Evolutionary conservation across 2,797 vertebrate species (phyloP).

Genomic region (Myotis planiceps): DNA sequence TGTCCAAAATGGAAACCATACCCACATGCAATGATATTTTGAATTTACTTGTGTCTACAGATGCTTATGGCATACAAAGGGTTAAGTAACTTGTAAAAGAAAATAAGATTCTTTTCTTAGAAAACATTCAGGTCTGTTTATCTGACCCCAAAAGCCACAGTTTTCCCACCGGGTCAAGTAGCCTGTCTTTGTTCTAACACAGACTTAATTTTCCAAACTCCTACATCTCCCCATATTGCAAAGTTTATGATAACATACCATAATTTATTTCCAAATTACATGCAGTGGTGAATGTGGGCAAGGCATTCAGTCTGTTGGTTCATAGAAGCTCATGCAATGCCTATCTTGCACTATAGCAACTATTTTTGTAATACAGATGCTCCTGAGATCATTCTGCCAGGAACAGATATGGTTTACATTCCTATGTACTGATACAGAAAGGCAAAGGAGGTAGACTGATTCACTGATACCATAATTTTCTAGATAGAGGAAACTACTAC

Average conservation of each 20-base stretch:
- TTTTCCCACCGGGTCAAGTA: neutral
- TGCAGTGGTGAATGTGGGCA: neutral
- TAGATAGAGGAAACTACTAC: neutral
- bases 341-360: neutral
- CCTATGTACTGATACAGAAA: neutral
- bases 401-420: neutral
- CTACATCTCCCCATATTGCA: neutral
- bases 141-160: neutral
- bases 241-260: neutral
- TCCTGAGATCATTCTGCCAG: neutral
- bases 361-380: neutral
- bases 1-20: too few relatives aligned
- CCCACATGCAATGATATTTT: too few relatives aligned
- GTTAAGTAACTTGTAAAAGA: neutral
- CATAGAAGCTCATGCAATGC: neutral
- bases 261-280: neutral
- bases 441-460: neutral
- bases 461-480: neutral
- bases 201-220: conserved; percentile 30
- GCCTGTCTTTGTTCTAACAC: neutral
- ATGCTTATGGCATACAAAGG: too few relatives aligned
- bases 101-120: neutral
- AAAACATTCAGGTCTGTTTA: neutral
- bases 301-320: neutral
- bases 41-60: too few relatives aligned